phyloP scores from a whole-genome alignment of 1,140 invertebrate species.

The Musca vetustissima region DNA sequence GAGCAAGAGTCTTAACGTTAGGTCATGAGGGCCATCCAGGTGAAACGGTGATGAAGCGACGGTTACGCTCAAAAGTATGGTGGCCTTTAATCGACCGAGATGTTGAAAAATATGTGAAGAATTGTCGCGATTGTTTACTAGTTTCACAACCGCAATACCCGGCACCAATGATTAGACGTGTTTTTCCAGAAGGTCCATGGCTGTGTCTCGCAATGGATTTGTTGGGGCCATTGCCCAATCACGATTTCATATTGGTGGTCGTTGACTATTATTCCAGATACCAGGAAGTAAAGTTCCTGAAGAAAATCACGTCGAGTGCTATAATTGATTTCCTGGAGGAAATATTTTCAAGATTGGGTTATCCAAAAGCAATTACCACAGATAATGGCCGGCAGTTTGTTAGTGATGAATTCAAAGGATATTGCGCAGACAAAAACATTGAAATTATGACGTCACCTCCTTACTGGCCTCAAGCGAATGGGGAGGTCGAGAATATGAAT shows the following conservation, averaged over 20 bases:
- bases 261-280: constrained; percentile 35
- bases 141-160: constrained; percentile 35
- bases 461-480: constrained; percentile 44
- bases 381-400: constrained; percentile 28
- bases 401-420: constrained; percentile 9
- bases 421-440: constrained; percentile 11
- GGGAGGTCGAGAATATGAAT: constrained; percentile 39
- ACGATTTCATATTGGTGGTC: constrained; percentile 38
- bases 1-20: constrained; percentile 31
- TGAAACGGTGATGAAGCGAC: constrained; percentile 58
- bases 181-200: too few relatives aligned
- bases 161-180: constrained; percentile 36
- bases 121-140: constrained; percentile 52
- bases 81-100: constrained; percentile 57
- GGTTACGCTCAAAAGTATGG: constrained; percentile 58
- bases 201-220: constrained; percentile 47
- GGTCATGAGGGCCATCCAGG: constrained; percentile 57
- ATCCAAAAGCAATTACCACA: constrained; percentile 26
- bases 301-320: constrained; percentile 9
- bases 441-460: constrained; percentile 20
- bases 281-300: constrained; percentile 31
- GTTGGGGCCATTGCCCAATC: constrained; percentile 40
- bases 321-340: constrained; percentile 25
- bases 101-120: constrained; percentile 46
- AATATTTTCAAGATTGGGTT: constrained; percentile 30